Conservation (phyloP, 1,140 invertebrate genomes). For the Camponotus floridanus region DNA sequence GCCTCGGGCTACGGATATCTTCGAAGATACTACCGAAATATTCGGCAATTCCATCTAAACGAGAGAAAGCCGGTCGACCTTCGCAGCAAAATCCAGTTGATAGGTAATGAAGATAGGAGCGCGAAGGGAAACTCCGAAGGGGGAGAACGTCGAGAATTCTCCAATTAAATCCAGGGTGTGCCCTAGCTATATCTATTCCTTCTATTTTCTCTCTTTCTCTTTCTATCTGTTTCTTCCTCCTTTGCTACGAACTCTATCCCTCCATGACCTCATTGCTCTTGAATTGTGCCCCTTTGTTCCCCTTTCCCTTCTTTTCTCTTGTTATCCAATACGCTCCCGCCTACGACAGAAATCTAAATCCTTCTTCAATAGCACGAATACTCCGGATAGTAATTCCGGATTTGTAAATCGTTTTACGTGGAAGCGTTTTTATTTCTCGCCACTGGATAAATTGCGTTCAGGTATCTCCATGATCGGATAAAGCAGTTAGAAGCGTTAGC, state of each 20-base stretch:
- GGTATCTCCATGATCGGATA: conserved; percentile 38
- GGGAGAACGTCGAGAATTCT: conserved; percentile 58
- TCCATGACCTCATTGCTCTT: background rate
- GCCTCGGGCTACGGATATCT: conserved; percentile 16
- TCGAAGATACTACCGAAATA: conserved; percentile 62
- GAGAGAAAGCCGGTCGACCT: conserved; percentile 50
- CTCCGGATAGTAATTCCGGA: conserved; percentile 69
- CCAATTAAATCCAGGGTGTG: conserved; percentile 71
- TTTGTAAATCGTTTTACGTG: conserved; percentile 74
- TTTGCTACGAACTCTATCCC: background rate
- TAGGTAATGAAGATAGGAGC: conserved; percentile 75
- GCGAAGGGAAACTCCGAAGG: conserved; percentile 8
- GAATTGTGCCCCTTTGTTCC: background rate
- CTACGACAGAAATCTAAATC: conserved; percentile 70
- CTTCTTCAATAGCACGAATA: conserved; percentile 49
- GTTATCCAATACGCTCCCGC: conserved; percentile 51
- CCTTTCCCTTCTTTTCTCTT: conserved; percentile 23
- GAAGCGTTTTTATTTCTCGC: conserved; percentile 16
- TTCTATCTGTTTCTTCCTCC: background rate
- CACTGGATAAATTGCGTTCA: conserved; percentile 58
- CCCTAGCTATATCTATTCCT: background rate
- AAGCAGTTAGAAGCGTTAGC: conserved; percentile 37
- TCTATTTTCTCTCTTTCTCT: background rate
- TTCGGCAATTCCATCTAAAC: conserved; percentile 53
- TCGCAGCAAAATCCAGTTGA: conserved; percentile 62